Percentiles rank a stretch among this genome's conserved stretches.
Conservation (phyloP, 1,140 invertebrate species). For the Cydia amplana region DNA sequence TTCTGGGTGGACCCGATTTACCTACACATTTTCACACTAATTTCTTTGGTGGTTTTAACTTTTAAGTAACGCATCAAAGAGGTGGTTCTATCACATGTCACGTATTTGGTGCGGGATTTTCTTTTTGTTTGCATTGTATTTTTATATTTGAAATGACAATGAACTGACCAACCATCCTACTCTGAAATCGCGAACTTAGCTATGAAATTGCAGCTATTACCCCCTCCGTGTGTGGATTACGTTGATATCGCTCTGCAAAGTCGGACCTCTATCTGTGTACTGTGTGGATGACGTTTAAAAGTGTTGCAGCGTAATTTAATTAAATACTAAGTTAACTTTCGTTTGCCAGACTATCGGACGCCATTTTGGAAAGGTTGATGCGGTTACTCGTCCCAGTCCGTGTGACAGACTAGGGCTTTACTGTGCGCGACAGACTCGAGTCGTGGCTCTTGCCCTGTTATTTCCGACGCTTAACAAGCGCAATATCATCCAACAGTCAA, state of each 20-base stretch:
- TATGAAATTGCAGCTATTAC: background rate
- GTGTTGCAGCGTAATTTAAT: background rate
- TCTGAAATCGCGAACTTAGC: background rate
- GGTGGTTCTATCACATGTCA: too few relatives aligned
- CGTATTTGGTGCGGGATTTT: too few relatives aligned
- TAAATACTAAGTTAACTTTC: background rate
- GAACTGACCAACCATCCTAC: background rate
- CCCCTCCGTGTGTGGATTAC: background rate
- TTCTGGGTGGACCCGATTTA: too few relatives aligned
- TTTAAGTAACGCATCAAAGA: too few relatives aligned
- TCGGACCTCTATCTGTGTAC: background rate
- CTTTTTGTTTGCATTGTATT: too few relatives aligned
- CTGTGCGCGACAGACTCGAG: background rate
- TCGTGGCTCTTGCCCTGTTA: background rate
- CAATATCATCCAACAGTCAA: background rate
- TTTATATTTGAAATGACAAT: too few relatives aligned
- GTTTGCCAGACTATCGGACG: background rate
- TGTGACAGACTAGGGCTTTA: slow-evolving; percentile 15
- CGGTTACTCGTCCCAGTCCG: background rate
- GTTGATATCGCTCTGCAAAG: background rate
- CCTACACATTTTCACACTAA: too few relatives aligned
- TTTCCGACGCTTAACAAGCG: background rate
- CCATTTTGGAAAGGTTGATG: background rate
- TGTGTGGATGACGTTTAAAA: background rate
- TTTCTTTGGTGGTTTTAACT: too few relatives aligned